These are phyloP conservation scores for Diacarnus erythraeanus DNA, from an alignment of 37 sponge, comb jelly and placozoan genomes.

Conservation along the genomic window DNA sequence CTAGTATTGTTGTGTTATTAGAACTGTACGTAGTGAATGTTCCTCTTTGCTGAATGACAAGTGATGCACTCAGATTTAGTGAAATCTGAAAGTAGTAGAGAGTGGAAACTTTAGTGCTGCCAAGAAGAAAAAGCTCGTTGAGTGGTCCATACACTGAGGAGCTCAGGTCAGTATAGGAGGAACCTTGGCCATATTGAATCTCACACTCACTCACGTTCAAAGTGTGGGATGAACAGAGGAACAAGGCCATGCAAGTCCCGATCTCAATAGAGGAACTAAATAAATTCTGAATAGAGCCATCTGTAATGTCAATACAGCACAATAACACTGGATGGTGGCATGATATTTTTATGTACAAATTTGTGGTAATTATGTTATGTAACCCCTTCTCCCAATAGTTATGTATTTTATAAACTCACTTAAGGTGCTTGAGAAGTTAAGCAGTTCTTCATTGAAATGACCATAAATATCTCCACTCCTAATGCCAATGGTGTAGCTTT, in stretches of 20 bases:
- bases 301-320: not conserved
- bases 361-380: too few relatives aligned
- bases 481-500: not conserved
- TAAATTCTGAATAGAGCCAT: not conserved
- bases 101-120: not conserved
- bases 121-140: not conserved
- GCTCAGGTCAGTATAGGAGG: not conserved
- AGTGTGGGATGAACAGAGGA: not conserved
- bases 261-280: not conserved
- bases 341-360: too few relatives aligned
- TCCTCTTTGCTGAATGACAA: not conserved
- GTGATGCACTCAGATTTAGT: not conserved
- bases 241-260: not conserved
- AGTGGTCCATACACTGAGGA: not conserved
- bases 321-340: not conserved
- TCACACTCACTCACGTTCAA: not conserved
- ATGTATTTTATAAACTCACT: not conserved
- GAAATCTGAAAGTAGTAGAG: not conserved
- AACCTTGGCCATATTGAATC: not conserved
- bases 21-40: too few relatives aligned
- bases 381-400: too few relatives aligned
- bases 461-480: not conserved
- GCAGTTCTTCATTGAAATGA: not conserved
- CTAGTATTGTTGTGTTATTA: too few relatives aligned
- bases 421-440: not conserved